Percentiles rank a stretch among this genome's conserved stretches.
Evolutionary conservation across 2,888 invertebrate species (phyloP).

Genomic region (Sphaeridia pumilis): DNA sequence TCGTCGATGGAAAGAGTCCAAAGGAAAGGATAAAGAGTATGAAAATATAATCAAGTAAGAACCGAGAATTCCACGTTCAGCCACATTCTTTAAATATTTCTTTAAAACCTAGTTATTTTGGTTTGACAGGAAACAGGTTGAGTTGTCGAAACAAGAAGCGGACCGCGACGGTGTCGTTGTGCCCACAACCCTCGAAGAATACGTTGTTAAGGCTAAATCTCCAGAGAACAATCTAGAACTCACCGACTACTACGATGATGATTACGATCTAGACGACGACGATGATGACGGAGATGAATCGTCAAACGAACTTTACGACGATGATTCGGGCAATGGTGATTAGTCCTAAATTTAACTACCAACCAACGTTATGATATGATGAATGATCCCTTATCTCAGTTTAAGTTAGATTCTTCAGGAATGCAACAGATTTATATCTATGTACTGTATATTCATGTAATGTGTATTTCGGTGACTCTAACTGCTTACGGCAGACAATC

Average conservation of each 20-base stretch:
- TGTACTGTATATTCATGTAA: neutral
- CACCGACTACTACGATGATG: conserved; percentile 93
- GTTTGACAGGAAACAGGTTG: conserved; percentile 80
- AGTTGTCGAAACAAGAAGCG: conserved; percentile 86
- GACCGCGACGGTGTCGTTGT: conserved; percentile 94
- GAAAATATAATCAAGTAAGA: conserved; percentile 90
- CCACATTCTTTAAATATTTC: neutral
- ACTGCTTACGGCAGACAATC: neutral
- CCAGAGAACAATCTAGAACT: conserved; percentile 73
- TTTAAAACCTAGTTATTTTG: neutral
- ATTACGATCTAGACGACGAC: conserved; percentile 66
- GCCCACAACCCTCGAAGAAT: conserved; percentile 94
- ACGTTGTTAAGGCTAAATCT: conserved; percentile 84
- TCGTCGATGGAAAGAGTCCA: conserved; percentile 94
- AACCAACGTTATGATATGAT: too few species aligned
- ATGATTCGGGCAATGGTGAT: conserved; percentile 37
- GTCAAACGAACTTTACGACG: conserved; percentile 36
- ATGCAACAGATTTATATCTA: neutral
- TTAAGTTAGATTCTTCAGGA: too few species aligned
- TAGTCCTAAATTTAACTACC: conserved; percentile 30
- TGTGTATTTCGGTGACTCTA: too few species aligned
- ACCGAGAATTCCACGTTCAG: neutral
- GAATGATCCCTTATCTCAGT: too few species aligned
- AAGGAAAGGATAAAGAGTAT: conserved; percentile 96
- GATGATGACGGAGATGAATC: conserved; percentile 40